phyloP scores from a whole-genome alignment of 2,888 invertebrate species.

The Luperina testacea region DNA sequence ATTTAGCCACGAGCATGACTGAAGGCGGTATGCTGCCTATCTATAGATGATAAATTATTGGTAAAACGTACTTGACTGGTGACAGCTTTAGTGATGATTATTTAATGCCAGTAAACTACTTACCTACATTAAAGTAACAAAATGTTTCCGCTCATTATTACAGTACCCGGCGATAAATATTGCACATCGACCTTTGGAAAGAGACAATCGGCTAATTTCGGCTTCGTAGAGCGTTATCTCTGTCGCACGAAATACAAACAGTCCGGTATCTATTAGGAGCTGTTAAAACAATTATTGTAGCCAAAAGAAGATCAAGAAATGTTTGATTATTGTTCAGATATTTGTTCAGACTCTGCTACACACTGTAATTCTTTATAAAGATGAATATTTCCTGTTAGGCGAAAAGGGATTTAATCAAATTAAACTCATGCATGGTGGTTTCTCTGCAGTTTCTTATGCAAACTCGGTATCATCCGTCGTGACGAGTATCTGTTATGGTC shows the following conservation, averaged over 20 bases:
- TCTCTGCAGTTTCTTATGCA: constrained; percentile 3
- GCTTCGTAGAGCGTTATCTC: too few species aligned
- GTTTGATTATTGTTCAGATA: constrained; percentile 3
- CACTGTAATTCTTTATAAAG: not conserved
- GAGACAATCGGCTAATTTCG: too few species aligned
- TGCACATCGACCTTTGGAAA: too few species aligned
- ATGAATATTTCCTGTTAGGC: not conserved
- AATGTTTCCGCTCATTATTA: not conserved
- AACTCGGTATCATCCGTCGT: constrained; percentile 10
- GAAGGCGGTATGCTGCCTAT: not conserved
- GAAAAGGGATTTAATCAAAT: too few species aligned
- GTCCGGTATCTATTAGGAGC: too few species aligned
- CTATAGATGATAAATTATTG: not conserved
- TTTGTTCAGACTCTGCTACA: constrained; percentile 6
- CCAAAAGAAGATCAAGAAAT: constrained; percentile 22
- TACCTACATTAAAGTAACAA: constrained; percentile 11
- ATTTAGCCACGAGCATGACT: not conserved
- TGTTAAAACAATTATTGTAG: too few species aligned
- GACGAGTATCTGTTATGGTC: constrained; percentile 9
- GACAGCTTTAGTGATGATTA: too few species aligned
- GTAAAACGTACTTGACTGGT: not conserved
- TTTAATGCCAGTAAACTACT: constrained; percentile 18
- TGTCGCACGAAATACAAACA: too few species aligned
- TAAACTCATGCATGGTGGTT: constrained; percentile 2
- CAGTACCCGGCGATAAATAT: too few species aligned